Conservation (phyloP, 2,113 vertebrate genomes). For the Antechinus flavipes region DNA sequence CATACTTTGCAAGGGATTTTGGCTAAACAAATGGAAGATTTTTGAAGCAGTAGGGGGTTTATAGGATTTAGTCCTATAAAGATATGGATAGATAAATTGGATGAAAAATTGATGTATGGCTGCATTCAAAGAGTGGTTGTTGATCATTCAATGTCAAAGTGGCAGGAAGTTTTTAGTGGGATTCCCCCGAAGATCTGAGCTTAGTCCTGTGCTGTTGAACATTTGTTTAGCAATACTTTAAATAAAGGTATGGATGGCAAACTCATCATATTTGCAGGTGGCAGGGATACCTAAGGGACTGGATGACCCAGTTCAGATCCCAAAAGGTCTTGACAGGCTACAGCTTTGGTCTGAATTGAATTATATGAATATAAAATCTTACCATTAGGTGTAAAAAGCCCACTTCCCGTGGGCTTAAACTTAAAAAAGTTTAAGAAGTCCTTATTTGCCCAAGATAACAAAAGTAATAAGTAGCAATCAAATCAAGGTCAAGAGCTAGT, state of each 20-base stretch:
- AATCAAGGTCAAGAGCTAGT: neutral
- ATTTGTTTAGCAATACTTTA: too few relatives aligned
- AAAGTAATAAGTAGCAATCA: neutral
- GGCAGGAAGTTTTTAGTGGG: neutral
- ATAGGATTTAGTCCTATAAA: neutral
- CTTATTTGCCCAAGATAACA: too few relatives aligned
- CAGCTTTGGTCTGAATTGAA: neutral
- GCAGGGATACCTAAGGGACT: neutral
- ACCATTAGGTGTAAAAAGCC: neutral
- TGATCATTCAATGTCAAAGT: neutral
- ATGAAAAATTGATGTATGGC: neutral
- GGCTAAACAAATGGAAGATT: neutral
- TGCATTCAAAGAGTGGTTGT: neutral
- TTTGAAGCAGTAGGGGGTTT: neutral
- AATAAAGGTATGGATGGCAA: neutral
- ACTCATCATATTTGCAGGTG: neutral
- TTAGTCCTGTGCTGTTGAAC: neutral
- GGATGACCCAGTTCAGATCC: neutral
- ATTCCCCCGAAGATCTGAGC: neutral
- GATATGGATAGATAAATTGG: neutral
- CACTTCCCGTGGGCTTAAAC: neutral
- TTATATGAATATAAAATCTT: neutral
- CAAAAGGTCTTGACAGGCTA: neutral
- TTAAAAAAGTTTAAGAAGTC: too few relatives aligned
- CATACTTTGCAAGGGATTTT: neutral